A percentile compares a stretch with the other conserved stretches of the same genome.
These are phyloP conservation scores for Phalacrocorax brasilianus DNA, from an alignment of 2,113 vertebrate species.

Conservation along the genomic window DNA sequence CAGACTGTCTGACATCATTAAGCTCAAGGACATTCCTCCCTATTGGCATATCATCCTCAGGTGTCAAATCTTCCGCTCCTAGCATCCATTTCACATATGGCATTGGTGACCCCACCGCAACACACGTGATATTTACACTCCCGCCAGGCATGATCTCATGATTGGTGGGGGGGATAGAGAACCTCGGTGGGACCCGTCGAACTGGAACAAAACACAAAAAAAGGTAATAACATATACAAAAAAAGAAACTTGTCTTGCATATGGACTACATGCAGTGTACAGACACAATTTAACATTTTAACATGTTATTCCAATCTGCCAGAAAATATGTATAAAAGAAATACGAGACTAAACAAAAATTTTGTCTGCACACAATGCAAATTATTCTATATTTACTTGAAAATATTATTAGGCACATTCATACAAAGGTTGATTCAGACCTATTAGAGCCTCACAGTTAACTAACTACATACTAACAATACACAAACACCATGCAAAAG, in stretches of 20 bases:
- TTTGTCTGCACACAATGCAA: slow-evolving; percentile 69
- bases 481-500: slow-evolving; percentile 87
- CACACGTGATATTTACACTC: slow-evolving; percentile 98
- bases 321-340: slow-evolving; percentile 55
- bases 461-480: slow-evolving; percentile 77
- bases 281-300: slow-evolving; percentile 63
- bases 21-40: slow-evolving; percentile 98
- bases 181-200: slow-evolving; percentile 94
- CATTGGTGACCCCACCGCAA: slow-evolving; percentile 98
- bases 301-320: neutral
- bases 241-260: neutral
- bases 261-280: slow-evolving; percentile 72
- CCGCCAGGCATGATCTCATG: slow-evolving; percentile 99
- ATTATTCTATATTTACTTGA: slow-evolving; percentile 57
- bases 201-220: slow-evolving; percentile 86
- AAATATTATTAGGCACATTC: slow-evolving; percentile 70
- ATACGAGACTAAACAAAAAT: slow-evolving; percentile 65
- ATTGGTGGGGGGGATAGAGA: slow-evolving; percentile 98
- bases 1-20: slow-evolving; percentile 96
- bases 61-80: slow-evolving; percentile 95
- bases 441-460: slow-evolving; percentile 70
- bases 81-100: slow-evolving; percentile 99
- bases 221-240: slow-evolving; percentile 73
- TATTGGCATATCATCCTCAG: slow-evolving; percentile 99
- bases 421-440: slow-evolving; percentile 73